Conservation (phyloP, 2,888 invertebrate genomes). For the Macrophya alboannulata region DNA sequence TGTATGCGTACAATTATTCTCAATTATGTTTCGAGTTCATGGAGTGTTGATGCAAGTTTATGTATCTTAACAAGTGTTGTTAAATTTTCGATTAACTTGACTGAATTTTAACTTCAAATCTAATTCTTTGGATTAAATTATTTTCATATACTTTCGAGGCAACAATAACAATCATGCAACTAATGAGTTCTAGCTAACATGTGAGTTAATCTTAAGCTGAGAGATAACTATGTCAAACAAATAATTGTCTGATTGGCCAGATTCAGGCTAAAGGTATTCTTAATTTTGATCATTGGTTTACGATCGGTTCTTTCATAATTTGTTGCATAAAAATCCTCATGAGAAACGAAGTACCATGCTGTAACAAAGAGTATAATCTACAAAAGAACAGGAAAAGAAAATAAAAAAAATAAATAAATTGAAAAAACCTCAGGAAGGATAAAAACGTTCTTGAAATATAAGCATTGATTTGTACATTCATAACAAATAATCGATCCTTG, state of each 20-base stretch:
- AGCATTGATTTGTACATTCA: background rate
- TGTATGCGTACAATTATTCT: slow-evolving; percentile 12
- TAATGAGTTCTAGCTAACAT: background rate
- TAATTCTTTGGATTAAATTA: background rate
- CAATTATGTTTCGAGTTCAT: background rate
- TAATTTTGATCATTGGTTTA: background rate
- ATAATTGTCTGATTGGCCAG: background rate
- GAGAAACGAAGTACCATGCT: background rate
- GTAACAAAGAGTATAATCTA: slow-evolving; percentile 26
- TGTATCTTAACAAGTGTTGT: background rate
- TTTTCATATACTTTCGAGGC: background rate
- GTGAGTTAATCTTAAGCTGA: background rate
- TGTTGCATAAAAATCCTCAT: background rate
- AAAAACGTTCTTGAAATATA: background rate
- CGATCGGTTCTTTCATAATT: background rate
- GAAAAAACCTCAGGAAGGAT: background rate
- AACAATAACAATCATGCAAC: background rate
- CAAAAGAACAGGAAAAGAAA: background rate
- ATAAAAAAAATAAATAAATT: too few relatives aligned
- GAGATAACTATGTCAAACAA: background rate
- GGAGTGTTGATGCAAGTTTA: background rate
- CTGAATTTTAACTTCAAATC: background rate
- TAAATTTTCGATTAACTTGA: background rate
- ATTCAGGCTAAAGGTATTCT: background rate
- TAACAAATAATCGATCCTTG: background rate